These are phyloP conservation scores for Simalia tracyae DNA, from an alignment of 2,797 vertebrate species.

Conservation along the genomic window DNA sequence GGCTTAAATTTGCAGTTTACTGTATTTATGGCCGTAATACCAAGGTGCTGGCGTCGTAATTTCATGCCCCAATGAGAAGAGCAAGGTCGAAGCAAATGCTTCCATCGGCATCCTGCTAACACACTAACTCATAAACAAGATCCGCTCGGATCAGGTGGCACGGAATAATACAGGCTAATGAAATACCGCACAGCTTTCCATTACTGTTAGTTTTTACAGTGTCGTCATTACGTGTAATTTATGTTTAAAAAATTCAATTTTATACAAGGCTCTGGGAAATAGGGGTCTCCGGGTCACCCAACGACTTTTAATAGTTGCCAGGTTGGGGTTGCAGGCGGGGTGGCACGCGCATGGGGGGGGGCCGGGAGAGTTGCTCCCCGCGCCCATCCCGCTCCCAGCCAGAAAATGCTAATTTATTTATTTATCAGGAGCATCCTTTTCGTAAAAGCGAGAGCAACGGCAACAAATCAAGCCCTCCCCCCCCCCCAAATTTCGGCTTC, in stretches of 20 bases:
- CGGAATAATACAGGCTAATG: conserved; percentile 99
- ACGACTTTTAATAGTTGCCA: conserved; percentile 88
- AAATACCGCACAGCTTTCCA: conserved; percentile 99
- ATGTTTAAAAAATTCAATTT: conserved; percentile 98
- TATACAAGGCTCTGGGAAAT: conserved; percentile 94
- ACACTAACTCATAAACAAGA: conserved; percentile 99
- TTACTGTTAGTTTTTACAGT: conserved; percentile 99
- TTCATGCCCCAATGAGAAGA: conserved; percentile 99
- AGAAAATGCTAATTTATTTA: conserved; percentile 75
- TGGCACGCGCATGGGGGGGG: background rate
- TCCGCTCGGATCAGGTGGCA: conserved; percentile 99
- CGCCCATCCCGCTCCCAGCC: conserved; percentile 70
- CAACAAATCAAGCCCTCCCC: background rate
- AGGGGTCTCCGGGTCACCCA: conserved; percentile 92
- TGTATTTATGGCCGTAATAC: conserved; percentile 99
- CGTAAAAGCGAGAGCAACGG: background rate
- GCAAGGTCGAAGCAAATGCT: conserved; percentile 99
- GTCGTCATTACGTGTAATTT: conserved; percentile 99
- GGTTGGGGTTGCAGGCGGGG: background rate
- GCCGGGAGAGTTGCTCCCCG: conserved; percentile 69
- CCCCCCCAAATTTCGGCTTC: background rate
- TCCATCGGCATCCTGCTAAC: conserved; percentile 99
- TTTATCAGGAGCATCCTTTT: conserved; percentile 52
- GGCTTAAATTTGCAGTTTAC: conserved; percentile 99
- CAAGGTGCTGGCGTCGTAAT: conserved; percentile 99